These are phyloP conservation scores for Ia io DNA, from an alignment of 2,113 vertebrate species.

Conservation along the genomic window DNA sequence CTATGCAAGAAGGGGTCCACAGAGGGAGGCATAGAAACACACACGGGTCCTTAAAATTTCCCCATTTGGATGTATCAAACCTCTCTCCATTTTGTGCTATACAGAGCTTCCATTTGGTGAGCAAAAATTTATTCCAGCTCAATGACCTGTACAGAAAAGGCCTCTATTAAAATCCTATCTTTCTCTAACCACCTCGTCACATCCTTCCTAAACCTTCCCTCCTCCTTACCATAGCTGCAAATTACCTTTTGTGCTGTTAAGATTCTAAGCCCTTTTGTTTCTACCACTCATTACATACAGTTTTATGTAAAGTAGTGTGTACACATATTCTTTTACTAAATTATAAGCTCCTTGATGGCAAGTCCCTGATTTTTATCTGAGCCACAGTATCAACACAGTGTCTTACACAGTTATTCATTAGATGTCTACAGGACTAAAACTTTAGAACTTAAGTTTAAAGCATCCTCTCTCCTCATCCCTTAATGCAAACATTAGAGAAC, in stretches of 20 bases:
- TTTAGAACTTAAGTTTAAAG: slow-evolving; percentile 15
- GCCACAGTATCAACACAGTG: neutral
- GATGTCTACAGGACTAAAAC: neutral
- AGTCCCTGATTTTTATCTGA: slow-evolving; percentile 4
- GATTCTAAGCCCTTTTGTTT: slow-evolving; percentile 32
- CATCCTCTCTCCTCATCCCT: neutral
- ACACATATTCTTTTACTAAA: neutral
- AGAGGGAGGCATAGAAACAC: neutral
- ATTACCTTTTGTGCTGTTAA: slow-evolving; percentile 14
- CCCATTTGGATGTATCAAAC: neutral
- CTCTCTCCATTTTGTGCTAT: neutral
- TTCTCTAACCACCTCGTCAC: slow-evolving; percentile 28
- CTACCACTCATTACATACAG: slow-evolving; percentile 25
- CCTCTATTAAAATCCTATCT: slow-evolving; percentile 42
- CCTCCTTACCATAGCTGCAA: neutral
- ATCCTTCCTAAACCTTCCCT: slow-evolving; percentile 16
- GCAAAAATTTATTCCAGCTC: neutral
- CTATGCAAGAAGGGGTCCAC: neutral
- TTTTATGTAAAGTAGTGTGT: neutral
- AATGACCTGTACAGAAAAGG: neutral
- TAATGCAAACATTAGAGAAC: slow-evolving; percentile 20
- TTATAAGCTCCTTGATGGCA: slow-evolving; percentile 5
- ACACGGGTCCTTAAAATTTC: neutral
- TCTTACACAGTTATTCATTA: neutral
- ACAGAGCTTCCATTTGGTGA: neutral